phyloP scores from a whole-genome alignment of 2,888 invertebrate genomes.

The Scaptomyza tumidula region DNA sequence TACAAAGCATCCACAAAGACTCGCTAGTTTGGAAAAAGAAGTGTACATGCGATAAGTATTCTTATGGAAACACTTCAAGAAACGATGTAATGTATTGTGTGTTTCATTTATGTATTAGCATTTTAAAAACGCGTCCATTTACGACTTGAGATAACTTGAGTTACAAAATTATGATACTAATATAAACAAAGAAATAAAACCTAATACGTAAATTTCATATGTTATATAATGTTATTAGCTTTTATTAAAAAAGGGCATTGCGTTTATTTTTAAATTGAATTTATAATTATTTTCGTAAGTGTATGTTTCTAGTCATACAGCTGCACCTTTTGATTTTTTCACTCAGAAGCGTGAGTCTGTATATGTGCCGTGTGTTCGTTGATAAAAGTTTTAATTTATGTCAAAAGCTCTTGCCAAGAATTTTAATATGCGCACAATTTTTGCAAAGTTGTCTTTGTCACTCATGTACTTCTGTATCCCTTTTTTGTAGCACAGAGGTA shows the following conservation, averaged over 20 bases:
- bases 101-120: neutral
- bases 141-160: too few relatives aligned
- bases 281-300: neutral
- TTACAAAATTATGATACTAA: too few relatives aligned
- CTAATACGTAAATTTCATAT: too few relatives aligned
- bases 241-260: neutral
- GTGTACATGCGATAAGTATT: neutral
- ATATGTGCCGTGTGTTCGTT: slow-evolving; percentile 44
- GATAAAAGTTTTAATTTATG: slow-evolving; percentile 84
- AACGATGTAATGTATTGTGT: neutral
- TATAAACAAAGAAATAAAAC: too few relatives aligned
- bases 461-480: slow-evolving; percentile 44
- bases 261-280: neutral
- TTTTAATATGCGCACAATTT: slow-evolving; percentile 83
- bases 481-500: slow-evolving; percentile 7
- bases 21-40: too few relatives aligned
- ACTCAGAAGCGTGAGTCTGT: slow-evolving; percentile 10
- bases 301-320: neutral
- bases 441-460: slow-evolving; percentile 69
- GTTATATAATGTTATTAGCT: too few relatives aligned
- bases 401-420: slow-evolving; percentile 83
- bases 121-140: neutral
- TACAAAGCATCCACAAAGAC: neutral
- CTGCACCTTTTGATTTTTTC: slow-evolving; percentile 24
- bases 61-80: neutral